Evolutionary conservation across 2,113 vertebrate species (phyloP).

Genomic region (Lanius collurio): DNA sequence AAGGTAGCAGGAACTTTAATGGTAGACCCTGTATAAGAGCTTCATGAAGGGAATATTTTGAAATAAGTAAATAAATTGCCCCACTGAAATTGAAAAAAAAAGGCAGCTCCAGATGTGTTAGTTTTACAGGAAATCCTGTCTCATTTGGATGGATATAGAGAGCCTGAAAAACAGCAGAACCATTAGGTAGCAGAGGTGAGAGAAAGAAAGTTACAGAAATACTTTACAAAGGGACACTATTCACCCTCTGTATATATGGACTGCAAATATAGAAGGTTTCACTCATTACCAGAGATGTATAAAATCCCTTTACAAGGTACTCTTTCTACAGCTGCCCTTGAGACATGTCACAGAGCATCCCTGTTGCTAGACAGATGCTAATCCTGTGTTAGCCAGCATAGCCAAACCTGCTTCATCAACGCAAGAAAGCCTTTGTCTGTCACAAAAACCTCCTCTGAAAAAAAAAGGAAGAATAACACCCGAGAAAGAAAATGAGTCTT

Average conservation of each 20-base stretch:
- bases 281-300: background rate
- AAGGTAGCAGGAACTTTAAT: background rate
- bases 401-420: background rate
- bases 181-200: slow-evolving; percentile 17
- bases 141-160: slow-evolving; percentile 29
- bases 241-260: background rate
- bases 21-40: background rate
- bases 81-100: background rate
- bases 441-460: background rate
- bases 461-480: background rate
- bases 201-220: slow-evolving; percentile 35
- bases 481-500: background rate
- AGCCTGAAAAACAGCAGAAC: slow-evolving; percentile 45
- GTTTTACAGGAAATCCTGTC: slow-evolving; percentile 60
- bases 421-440: background rate
- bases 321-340: slow-evolving; percentile 46
- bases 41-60: slow-evolving; percentile 19
- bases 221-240: slow-evolving; percentile 47
- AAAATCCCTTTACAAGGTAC: slow-evolving; percentile 39
- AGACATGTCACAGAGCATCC: slow-evolving; percentile 42
- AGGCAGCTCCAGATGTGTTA: slow-evolving; percentile 23
- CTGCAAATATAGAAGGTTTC: background rate
- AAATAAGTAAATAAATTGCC: slow-evolving; percentile 36
- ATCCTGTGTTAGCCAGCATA: background rate
- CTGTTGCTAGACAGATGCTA: slow-evolving; percentile 41